Base-by-base conservation (phyloP, 2,888 invertebrate species). In the Drosophila monieri region DNA sequence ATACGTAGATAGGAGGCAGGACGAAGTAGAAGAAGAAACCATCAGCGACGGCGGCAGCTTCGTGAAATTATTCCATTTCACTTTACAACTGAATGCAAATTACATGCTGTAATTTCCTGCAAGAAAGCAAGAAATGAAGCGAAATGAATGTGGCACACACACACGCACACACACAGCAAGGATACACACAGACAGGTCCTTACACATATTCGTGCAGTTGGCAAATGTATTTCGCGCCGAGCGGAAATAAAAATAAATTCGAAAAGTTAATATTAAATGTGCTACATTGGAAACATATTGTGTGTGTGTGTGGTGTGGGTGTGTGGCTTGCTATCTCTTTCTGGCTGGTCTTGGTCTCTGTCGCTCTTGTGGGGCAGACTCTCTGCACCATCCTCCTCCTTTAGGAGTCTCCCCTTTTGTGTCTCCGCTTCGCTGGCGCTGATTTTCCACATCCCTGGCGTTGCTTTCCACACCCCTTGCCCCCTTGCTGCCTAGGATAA, bases 41-140 rank as follows among this genome's bases (percentile, higher is more conserved):
- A 80, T 76, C 80, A 76, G 44, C 18, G 39, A 15, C 52, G 75
- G 75, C 61, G 72, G 56, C 81, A 73, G 78, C 67, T 73, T 73
- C 78, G 84, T 83, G 80, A 83, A 83, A 83, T 85, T 85, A 83
- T 83, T 83, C 85, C 83, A 83, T 83, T 83, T 85, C 78, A 85
- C 85, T 85, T 83, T 83, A 83, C 83, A 83, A 83, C 85, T 83
- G 83, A 85, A 83, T 83, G 83, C 83, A 83, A 83, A 83, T 83
- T 83, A 83, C 83, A 83, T 85, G 85, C 83, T 83, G 83, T 83
- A 83, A 83, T 83, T 83, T 83, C 85, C 83, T 83, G 85, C 85
- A 80, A 83, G 83, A 83, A 83, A 83, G 83, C 85, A 72, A 83
- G 83, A 85, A 83, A 83, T 85, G 83, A 83, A 83, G 83, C 85